Base-by-base conservation (phyloP, 64 coral and sea anemone genomes). In the Montipora foliosa region DNA sequence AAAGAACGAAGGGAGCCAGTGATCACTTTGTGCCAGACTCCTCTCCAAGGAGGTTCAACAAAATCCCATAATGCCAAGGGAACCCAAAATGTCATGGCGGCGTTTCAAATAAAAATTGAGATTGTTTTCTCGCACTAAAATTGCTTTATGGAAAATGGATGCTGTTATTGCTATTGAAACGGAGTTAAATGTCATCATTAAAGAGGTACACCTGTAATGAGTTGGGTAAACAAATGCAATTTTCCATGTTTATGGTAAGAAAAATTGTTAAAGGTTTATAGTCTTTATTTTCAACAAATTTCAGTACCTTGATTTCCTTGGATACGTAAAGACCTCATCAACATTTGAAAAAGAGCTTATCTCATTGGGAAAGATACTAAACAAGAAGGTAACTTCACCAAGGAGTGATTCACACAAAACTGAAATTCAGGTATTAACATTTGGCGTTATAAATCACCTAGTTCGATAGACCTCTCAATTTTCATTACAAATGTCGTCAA, bases 341-440 rank as follows among this genome's bases (percentile, higher is more conserved):
- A 69, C 78, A 24, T 87, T 94, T 44, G 73, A 77, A 22, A 68
- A 94, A 61, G 95, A 97, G 12, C 61, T 97, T 0, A 47, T 83
- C n/a, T 70, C 87, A 68, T 74, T 97, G 48, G 95, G 95, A 0
- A 97, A 97, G 74, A 80, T 66, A 66, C 49, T 60, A 17, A 77
- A 69, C 68, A 47, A 21, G 6, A 79, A 60, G n/a, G 25, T 55
- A 13, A 80, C 78, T 57, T 51, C 77, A 74, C 95, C 92, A 75
- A 90, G 92, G 80, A 96, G 84, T 96, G 91, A 96, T 57, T 84
- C 81, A n/a, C 91, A 96, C 19, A 94, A 77, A 74, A 87, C 81
- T 90, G 81, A 78, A 93, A 74, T 93, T 14, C 92, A 96, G 95
- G 95, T 93, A 79, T 21, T 55, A 12, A 78, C 49, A 53, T 57